Conservation (phyloP, 2,797 vertebrate genomes). For the Centropyge bicolor region DNA sequence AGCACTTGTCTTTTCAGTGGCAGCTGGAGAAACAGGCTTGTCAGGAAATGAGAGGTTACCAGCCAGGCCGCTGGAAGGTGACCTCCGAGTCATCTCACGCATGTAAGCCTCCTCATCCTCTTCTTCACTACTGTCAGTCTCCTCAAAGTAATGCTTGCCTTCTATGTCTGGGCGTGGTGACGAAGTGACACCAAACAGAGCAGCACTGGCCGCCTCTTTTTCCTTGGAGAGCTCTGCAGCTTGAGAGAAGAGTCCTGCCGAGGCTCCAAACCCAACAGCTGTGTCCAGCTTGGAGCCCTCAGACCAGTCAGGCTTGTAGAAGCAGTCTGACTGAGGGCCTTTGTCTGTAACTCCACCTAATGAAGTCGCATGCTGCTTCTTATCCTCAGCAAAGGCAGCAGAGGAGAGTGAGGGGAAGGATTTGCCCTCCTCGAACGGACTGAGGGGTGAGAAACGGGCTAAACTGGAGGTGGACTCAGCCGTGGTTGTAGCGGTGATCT, state of each 20-base stretch:
- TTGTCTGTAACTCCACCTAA: slow-evolving; percentile 81
- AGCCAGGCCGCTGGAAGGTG: slow-evolving; percentile 60
- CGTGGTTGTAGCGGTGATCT: slow-evolving; percentile 70
- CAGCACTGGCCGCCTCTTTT: slow-evolving; percentile 83
- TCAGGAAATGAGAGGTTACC: slow-evolving; percentile 69
- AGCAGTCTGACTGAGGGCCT: slow-evolving; percentile 82
- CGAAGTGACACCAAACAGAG: slow-evolving; percentile 88
- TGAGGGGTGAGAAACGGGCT: slow-evolving; percentile 85
- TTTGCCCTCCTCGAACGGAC: slow-evolving; percentile 86
- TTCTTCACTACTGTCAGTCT: slow-evolving; percentile 88
- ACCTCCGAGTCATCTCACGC: slow-evolving; percentile 80
- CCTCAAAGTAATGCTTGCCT: slow-evolving; percentile 86
- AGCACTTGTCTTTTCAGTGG: slow-evolving; percentile 56
- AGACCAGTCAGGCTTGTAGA: slow-evolving; percentile 85
- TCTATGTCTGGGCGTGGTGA: slow-evolving; percentile 84
- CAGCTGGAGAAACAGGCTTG: slow-evolving; percentile 61
- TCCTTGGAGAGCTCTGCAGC: slow-evolving; percentile 68
- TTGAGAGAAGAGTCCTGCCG: slow-evolving; percentile 76
- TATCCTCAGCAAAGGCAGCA: slow-evolving; percentile 71
- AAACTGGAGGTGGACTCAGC: slow-evolving; percentile 86
- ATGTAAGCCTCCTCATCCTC: slow-evolving; percentile 86
- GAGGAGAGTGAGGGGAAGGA: slow-evolving; percentile 81
- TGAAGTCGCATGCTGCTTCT: slow-evolving; percentile 74
- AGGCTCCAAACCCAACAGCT: slow-evolving; percentile 69
- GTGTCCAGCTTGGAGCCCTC: slow-evolving; percentile 72